Evolutionary conservation across 2,113 vertebrate species (phyloP).

Genomic region (Cryptoleucopteryx plumbea): DNA sequence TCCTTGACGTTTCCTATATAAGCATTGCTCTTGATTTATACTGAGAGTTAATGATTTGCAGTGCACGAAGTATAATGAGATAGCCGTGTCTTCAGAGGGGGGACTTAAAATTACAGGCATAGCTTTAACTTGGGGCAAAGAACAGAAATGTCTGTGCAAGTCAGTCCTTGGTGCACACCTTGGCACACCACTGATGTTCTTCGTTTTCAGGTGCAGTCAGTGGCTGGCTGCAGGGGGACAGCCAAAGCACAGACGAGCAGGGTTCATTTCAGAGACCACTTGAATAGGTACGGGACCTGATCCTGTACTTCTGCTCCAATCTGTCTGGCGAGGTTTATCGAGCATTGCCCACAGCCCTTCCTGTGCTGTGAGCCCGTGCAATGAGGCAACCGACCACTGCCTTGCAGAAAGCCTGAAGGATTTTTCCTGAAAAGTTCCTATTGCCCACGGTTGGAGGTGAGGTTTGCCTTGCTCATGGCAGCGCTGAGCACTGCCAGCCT

Average conservation of each 20-base stretch:
- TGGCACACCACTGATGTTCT: neutral
- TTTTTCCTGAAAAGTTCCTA: neutral
- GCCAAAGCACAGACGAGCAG: neutral
- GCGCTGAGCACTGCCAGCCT: neutral
- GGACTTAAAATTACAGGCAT: neutral
- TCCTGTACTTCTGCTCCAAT: neutral
- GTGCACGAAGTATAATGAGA: neutral
- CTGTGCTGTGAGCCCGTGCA: neutral
- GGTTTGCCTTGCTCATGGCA: neutral
- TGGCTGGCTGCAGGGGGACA: neutral
- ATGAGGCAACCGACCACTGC: neutral
- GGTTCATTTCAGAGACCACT: neutral
- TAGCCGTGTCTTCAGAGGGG: neutral
- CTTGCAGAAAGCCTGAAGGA: neutral
- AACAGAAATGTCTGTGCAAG: neutral
- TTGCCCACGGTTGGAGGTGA: neutral
- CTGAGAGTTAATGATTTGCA: neutral
- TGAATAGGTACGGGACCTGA: too few relatives aligned
- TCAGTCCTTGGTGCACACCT: neutral
- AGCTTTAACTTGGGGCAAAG: neutral
- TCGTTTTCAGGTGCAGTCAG: neutral
- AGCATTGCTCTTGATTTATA: neutral
- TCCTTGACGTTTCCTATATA: neutral
- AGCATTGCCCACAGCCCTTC: neutral
- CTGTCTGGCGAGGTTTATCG: neutral